These are phyloP conservation scores for Phoronis australis DNA, from an alignment of 2,888 invertebrate species.

Conservation along the genomic window DNA sequence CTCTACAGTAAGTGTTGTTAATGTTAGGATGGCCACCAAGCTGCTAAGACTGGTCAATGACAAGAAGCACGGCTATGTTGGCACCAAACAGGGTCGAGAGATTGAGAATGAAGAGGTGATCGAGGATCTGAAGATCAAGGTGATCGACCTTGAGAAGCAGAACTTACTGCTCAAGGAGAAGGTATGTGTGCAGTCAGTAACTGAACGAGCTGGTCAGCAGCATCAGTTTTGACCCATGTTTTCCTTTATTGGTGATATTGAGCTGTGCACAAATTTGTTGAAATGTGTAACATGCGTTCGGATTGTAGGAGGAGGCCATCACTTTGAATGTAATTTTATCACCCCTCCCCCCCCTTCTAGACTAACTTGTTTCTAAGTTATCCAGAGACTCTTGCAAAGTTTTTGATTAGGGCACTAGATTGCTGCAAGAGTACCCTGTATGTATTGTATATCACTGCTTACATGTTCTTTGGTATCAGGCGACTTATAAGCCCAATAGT, in stretches of 20 bases:
- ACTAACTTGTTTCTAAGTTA: too few relatives aligned
- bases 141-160: slow-evolving; percentile 45
- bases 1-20: too few relatives aligned
- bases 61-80: slow-evolving; percentile 50
- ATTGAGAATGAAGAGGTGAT: slow-evolving; percentile 48
- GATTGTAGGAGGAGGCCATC: too few relatives aligned
- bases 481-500: too few relatives aligned
- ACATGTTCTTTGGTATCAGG: too few relatives aligned
- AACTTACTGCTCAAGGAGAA: slow-evolving; percentile 49
- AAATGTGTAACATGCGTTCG: neutral
- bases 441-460: too few relatives aligned
- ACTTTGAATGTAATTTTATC: too few relatives aligned
- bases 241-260: neutral
- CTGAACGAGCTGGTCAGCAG: neutral
- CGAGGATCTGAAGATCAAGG: slow-evolving; percentile 46
- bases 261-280: neutral
- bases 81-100: slow-evolving; percentile 50
- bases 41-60: slow-evolving; percentile 56
- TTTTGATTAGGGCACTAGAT: too few relatives aligned
- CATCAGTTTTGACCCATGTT: neutral
- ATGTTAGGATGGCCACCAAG: slow-evolving; percentile 58
- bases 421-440: too few relatives aligned
- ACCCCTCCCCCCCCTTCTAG: too few relatives aligned
- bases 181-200: slow-evolving; percentile 21
- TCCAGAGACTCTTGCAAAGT: too few relatives aligned